Conservation (phyloP, 2,888 invertebrate species). For the Trichogramma dendrolimi region DNA sequence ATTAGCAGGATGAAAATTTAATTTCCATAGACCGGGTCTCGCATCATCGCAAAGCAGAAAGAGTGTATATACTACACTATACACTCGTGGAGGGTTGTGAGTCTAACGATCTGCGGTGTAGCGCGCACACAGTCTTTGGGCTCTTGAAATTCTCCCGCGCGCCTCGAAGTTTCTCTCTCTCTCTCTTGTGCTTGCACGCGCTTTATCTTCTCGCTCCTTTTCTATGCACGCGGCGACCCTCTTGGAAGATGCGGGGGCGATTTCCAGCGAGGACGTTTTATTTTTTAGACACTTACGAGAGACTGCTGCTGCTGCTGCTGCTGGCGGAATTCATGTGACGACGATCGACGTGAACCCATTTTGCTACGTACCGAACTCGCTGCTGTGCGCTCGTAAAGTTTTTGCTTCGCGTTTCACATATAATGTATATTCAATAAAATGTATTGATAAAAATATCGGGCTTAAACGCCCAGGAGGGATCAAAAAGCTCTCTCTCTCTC, state of each 20-base stretch:
- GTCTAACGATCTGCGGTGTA: slow-evolving; percentile 27
- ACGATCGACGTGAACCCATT: too few relatives aligned
- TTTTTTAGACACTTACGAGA: slow-evolving; percentile 10
- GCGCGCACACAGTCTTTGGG: slow-evolving; percentile 5
- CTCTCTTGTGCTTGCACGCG: background rate
- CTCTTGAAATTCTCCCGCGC: background rate
- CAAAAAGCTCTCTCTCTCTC: too few relatives aligned
- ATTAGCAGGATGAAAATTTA: slow-evolving; percentile 29
- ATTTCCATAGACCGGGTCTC: slow-evolving; percentile 18
- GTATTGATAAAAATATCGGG: too few relatives aligned
- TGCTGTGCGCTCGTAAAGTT: too few relatives aligned
- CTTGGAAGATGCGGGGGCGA: slow-evolving; percentile 5
- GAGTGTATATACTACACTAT: background rate
- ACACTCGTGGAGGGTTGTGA: background rate
- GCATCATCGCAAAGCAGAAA: background rate
- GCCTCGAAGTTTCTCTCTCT: slow-evolving; percentile 14
- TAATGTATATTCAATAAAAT: too few relatives aligned
- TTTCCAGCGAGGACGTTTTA: slow-evolving; percentile 7
- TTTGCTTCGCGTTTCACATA: too few relatives aligned
- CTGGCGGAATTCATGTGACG: too few relatives aligned
- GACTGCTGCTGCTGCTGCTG: too few relatives aligned
- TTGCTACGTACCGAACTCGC: too few relatives aligned
- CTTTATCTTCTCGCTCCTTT: slow-evolving; percentile 18
- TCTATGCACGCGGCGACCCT: background rate
- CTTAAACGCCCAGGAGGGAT: too few relatives aligned